phyloP scores from a whole-genome alignment of 2,113 vertebrate species.

The Pterophyllum scalare region DNA sequence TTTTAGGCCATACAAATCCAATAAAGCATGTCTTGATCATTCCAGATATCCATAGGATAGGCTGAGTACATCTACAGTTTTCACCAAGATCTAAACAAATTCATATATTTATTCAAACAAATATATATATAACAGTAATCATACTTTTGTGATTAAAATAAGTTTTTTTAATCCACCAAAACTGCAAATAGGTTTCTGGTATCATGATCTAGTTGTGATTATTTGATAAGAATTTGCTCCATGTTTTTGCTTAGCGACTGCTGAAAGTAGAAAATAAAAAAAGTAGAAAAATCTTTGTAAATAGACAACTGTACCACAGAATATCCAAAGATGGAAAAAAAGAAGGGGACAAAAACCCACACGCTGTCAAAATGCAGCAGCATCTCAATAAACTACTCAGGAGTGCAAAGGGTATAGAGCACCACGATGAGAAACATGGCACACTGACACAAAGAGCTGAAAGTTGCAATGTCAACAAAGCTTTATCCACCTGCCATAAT shows the following conservation, averaged over 20 bases:
- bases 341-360: neutral
- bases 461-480: neutral
- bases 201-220: neutral
- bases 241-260: neutral
- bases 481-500: neutral
- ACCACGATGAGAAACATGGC: constrained; percentile 4
- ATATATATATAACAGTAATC: neutral
- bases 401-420: neutral
- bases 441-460: neutral
- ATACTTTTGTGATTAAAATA: neutral
- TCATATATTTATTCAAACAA: neutral
- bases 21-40: neutral
- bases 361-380: neutral
- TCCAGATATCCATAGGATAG: neutral
- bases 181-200: neutral
- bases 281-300: neutral
- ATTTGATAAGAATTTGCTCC: neutral
- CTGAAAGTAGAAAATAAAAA: neutral
- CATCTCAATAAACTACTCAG: neutral
- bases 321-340: neutral
- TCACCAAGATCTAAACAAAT: neutral
- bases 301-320: neutral
- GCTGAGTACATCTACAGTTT: neutral
- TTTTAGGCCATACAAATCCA: neutral
- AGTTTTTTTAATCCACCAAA: neutral